Percentiles rank a stretch among this genome's conserved stretches.
These are phyloP conservation scores for Hippopotamus amphibius DNA, from an alignment of 2,113 vertebrate genomes.

Conservation along the genomic window DNA sequence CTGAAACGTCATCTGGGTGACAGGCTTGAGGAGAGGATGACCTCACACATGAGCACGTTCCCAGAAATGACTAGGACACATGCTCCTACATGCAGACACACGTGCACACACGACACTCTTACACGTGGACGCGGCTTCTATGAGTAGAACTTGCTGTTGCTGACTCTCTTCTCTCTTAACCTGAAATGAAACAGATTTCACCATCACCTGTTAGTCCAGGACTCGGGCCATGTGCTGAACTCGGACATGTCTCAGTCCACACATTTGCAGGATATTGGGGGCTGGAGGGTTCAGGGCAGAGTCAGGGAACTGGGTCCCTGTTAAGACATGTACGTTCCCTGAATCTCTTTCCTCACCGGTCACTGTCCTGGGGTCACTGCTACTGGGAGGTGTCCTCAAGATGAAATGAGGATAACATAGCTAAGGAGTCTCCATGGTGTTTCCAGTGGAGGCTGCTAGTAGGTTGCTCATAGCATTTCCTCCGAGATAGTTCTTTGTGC, in stretches of 20 bases:
- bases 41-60: constrained; percentile 33
- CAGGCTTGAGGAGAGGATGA: background rate
- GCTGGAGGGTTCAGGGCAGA: background rate
- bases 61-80: background rate
- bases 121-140: constrained; percentile 73
- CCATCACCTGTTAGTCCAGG: background rate
- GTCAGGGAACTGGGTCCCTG: background rate
- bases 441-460: background rate
- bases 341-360: background rate
- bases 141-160: constrained; percentile 96
- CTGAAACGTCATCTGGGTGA: constrained; percentile 13
- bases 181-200: constrained; percentile 83
- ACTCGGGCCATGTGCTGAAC: accelerated
- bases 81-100: background rate
- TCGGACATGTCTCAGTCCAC: background rate
- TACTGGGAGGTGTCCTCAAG: background rate
- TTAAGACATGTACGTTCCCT: background rate
- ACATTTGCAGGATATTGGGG: background rate
- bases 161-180: constrained; percentile 93
- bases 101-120: accelerated
- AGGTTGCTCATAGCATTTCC: background rate
- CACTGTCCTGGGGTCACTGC: background rate
- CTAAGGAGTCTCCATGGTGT: too few species aligned
- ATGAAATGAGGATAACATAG: background rate
- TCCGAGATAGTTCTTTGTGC: too few species aligned